Conservation (phyloP, 2,113 vertebrate genomes). For the Parus major region DNA sequence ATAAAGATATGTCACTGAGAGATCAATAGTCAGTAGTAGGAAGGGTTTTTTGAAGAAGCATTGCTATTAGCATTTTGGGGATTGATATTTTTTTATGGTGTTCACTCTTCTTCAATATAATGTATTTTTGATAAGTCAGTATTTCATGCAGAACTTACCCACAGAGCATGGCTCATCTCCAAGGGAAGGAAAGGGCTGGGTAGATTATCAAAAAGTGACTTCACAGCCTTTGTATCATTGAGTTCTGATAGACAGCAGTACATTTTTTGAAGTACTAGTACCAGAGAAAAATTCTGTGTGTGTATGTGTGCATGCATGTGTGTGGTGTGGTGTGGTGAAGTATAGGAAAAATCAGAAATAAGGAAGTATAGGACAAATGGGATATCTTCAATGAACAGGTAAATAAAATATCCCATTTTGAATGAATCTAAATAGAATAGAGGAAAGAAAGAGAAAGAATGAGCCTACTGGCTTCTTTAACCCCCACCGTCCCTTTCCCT, state of each 20-base stretch:
- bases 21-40: neutral
- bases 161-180: neutral
- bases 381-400: neutral
- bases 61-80: neutral
- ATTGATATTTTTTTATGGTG: neutral
- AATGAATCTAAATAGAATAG: neutral
- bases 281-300: neutral
- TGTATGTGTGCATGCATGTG: neutral
- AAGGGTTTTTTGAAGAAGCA: neutral
- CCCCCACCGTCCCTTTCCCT: neutral
- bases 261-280: neutral
- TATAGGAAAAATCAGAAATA: neutral
- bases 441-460: neutral
- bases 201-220: neutral
- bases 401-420: neutral
- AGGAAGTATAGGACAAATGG: neutral
- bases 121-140: neutral
- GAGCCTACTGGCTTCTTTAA: neutral
- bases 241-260: neutral
- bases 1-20: neutral
- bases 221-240: neutral
- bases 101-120: neutral
- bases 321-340: neutral
- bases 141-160: neutral
- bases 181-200: neutral